Conservation (phyloP, 2,888 invertebrate genomes). For the Podotricha telesiphe region DNA sequence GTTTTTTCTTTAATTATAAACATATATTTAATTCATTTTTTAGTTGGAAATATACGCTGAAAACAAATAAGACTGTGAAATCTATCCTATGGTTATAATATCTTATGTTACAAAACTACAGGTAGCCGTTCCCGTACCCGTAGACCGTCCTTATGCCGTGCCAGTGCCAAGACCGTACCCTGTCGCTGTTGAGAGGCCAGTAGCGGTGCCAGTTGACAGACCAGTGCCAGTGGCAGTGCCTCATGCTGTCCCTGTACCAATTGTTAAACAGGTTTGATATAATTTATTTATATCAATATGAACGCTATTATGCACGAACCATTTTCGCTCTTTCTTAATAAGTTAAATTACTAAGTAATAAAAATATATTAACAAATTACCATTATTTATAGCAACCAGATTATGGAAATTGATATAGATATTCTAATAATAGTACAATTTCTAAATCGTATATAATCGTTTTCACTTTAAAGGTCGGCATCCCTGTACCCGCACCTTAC, state of each 20-base stretch:
- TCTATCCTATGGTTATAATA: background rate
- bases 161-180: constrained; percentile 79
- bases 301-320: background rate
- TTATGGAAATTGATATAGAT: no score
- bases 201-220: constrained; percentile 81
- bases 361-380: no score
- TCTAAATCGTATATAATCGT: background rate
- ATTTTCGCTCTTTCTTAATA: no score
- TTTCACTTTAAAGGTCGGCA: constrained; percentile 64
- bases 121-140: constrained; percentile 77
- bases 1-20: background rate
- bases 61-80: background rate
- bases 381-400: background rate
- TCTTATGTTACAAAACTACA: constrained; percentile 48
- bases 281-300: background rate
- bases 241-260: constrained; percentile 73
- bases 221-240: constrained; percentile 75
- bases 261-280: constrained; percentile 71
- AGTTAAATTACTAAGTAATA: no score
- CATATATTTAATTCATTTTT: no score
- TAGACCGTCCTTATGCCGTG: constrained; percentile 80
- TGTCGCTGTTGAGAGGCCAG: constrained; percentile 75
- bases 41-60: background rate
- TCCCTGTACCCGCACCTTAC: constrained; percentile 76
- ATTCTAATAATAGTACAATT: background rate